Base-by-base conservation (phyloP, 2,113 vertebrate species). In the Lethenteron reissneri region DNA sequence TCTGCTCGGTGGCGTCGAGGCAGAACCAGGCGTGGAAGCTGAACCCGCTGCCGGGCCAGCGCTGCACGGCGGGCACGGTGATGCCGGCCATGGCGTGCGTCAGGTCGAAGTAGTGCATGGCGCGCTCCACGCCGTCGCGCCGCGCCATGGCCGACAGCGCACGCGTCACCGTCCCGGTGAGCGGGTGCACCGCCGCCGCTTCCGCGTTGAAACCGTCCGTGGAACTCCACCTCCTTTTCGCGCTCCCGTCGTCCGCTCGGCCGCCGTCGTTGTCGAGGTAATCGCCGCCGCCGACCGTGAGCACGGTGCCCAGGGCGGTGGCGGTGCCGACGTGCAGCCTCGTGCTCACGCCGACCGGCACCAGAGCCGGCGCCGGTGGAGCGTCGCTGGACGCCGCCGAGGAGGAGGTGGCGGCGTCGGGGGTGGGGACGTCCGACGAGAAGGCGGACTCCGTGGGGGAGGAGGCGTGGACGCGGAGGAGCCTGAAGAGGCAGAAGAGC, bases 1-100 rank as follows among this genome's bases (percentile, higher is more conserved):
- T 82, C 77, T 83, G 79, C 56, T 83, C 80, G 76, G 57, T 80
- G 80, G 85, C 79, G 12, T 85, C 86, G 58, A 99, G 83, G 76
- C 89, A 92, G 73, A 99, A 75, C 94, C 94, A 99, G 64, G 91
- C 87, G 0, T 99, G 94, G 78, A 99, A 99, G 73, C 90, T 86
- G 2, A 99, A 94, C 57, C 83, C 83, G 0, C 80, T 77, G 1
- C 91, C 94, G 0, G 88, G 87, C 94, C 94, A 97, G 57, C 87
- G 89, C 58, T 94, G 88, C 73, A 99, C 74, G 3, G 87, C 74
- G 0, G 92, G 92, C 70, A 97, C 91, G 89, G 92, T 96, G 72
- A 99, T 92, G 15, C 94, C 94, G 0, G 94, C 89, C 94, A 99
- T 95, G 12, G 88, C 83, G 0, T 88, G 92, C 0, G 82, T 86